A percentile compares a stretch with the other conserved stretches of the same genome.
Conservation (phyloP, 2,888 invertebrate genomes). For the Caenorhabditis sp. region DNA sequence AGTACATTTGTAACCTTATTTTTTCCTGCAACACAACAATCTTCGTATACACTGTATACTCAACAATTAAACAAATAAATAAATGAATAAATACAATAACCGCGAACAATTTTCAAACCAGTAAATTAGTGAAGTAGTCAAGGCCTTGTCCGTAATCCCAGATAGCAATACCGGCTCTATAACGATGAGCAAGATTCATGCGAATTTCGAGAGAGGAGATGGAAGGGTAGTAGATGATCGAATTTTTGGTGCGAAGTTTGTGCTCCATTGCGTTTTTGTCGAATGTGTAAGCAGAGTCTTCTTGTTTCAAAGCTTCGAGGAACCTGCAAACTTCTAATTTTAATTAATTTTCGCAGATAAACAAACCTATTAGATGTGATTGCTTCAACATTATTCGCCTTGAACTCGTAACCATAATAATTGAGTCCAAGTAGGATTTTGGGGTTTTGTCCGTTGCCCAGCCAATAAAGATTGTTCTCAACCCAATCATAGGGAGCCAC, state of each 20-base stretch:
- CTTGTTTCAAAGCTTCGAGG: conserved; percentile 44
- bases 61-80: not conserved
- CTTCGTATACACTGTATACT: not conserved
- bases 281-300: conserved; percentile 45
- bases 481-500: conserved; percentile 63
- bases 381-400: conserved; percentile 31
- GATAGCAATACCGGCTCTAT: conserved; percentile 59
- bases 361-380: conserved; percentile 37
- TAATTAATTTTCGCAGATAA: not conserved
- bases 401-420: conserved; percentile 58
- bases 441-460: not conserved
- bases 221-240: conserved; percentile 57
- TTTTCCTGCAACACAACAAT: no score
- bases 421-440: conserved; percentile 61
- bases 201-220: conserved; percentile 56
- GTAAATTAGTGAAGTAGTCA: conserved; percentile 35
- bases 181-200: conserved; percentile 54
- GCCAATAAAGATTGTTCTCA: conserved; percentile 23
- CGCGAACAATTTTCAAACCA: conserved; percentile 8
- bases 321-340: conserved; percentile 40
- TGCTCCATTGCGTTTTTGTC: conserved; percentile 58
- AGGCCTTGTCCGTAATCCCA: conserved; percentile 69
- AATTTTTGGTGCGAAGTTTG: conserved; percentile 5
- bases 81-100: no score
- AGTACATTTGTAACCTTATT: not conserved